A percentile compares a stretch with the other conserved stretches of the same genome.
phyloP scores from a whole-genome alignment of 1,140 invertebrate genomes.

The Dolichoris vasculosae region DNA sequence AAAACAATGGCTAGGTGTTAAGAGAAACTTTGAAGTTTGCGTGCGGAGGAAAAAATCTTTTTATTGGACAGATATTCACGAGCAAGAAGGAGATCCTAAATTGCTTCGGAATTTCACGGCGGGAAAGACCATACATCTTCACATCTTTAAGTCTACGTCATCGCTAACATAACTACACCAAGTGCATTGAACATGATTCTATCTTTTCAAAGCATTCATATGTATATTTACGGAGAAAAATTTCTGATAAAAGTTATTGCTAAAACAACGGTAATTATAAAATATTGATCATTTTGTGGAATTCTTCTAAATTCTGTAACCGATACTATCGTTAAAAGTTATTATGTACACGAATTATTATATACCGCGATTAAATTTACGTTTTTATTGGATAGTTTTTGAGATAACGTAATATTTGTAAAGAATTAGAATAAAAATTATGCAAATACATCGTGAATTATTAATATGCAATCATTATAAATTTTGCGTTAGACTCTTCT shows the following conservation, averaged over 20 bases:
- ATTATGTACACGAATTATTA: too few species aligned
- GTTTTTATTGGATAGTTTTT: background rate
- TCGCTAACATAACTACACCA: background rate
- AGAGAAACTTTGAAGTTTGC: background rate
- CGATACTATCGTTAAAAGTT: background rate
- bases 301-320: background rate
- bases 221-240: background rate
- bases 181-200: background rate
- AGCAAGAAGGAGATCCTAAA: background rate
- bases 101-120: slow-evolving; percentile 20
- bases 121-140: slow-evolving; percentile 16
- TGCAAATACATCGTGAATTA: background rate
- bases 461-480: background rate
- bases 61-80: slow-evolving; percentile 24
- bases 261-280: background rate
- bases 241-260: background rate
- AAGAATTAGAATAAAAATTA: background rate
- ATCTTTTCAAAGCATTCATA: background rate
- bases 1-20: background rate
- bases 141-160: slow-evolving; percentile 3
- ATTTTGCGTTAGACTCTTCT: background rate
- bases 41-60: background rate
- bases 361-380: background rate
- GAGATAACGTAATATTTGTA: background rate
- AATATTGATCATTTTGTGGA: background rate